phyloP scores from a whole-genome alignment of 2,888 invertebrate genomes.

The Neelides folsomi region DNA sequence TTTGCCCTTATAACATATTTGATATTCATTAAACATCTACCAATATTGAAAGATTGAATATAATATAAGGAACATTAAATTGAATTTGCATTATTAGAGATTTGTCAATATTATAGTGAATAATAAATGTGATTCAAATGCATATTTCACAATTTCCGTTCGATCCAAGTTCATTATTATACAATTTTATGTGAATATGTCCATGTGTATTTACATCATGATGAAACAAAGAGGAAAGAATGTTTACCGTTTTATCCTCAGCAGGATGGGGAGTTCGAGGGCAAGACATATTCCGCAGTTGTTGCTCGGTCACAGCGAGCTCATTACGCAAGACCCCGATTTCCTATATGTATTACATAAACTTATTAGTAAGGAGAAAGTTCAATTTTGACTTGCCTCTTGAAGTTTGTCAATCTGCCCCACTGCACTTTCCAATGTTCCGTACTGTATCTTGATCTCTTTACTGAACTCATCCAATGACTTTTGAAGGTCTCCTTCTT shows the following conservation, averaged over 20 bases:
- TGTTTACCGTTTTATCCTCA: slow-evolving; percentile 76
- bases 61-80: not conserved
- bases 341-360: slow-evolving; percentile 44
- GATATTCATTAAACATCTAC: no score
- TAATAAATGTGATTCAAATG: not conserved
- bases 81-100: no score
- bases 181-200: no score
- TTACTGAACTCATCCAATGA: slow-evolving; percentile 54
- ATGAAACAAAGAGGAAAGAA: not conserved
- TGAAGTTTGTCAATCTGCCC: slow-evolving; percentile 76
- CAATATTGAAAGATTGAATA: not conserved
- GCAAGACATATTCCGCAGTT: slow-evolving; percentile 65
- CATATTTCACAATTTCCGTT: not conserved
- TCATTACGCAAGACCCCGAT: slow-evolving; percentile 69
- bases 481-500: slow-evolving; percentile 53
- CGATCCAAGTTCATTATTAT: not conserved
- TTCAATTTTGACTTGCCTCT: slow-evolving; percentile 40
- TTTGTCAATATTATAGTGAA: not conserved
- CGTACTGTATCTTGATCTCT: slow-evolving; percentile 51
- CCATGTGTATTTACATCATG: no score
- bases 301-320: slow-evolving; percentile 75
- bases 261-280: slow-evolving; percentile 56
- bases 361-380: not conserved
- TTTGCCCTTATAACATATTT: no score
- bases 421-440: slow-evolving; percentile 59